Evolutionary conservation across 2,797 vertebrate species (phyloP), one percentile per base, ranked within the genome.

Genomic region (Pangasius djambal): DNA sequence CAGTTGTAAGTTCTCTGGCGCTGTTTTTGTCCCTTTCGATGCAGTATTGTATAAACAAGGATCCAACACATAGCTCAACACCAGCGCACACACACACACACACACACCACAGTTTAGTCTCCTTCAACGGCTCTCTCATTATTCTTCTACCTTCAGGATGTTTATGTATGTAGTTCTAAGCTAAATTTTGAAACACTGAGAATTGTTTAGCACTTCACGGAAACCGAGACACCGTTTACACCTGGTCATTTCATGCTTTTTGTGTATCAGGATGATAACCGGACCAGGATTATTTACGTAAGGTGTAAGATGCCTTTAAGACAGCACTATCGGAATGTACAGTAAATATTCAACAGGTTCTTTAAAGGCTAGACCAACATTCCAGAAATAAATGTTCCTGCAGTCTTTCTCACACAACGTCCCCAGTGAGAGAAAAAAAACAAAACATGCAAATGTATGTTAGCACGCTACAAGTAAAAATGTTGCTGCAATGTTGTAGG

Each of bases 31-130:
- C 89, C 70, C 84, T 87, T 70, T 88, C 63, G 18, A 88, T 86
- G 85, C 84, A 89, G 57, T 75, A 92, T 86, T 77, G 52, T 75
- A 61, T 74, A 55, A 87, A 87, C 50, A 59, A 89, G n/a, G 28
- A 50, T 85, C 82, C 28, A 86, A 90, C 83, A 91, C 91, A 88
- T 86, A 89, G 18, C 70, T 77, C 40, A 48, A 89, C 92, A 92
- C 93, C 93, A 93, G 93, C 95, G 94, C 93, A 94, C 93, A 94
- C 90, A 88, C 89, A 87, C 87, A 85, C 87, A 84, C 48, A 82
- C 22, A 75, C 72, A 74, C 20, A 79, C 40, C 55, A 86, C 50
- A 48, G n/a, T 50, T 89, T 31, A 63, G 25, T 85, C 88, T 89
- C 90, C 89, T 92, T 67, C 86, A 25, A 22, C 88, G 87, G 81